Evolutionary conservation across 2,888 invertebrate genomes (phyloP).

Genomic region (Lasioglossum leucozonium): DNA sequence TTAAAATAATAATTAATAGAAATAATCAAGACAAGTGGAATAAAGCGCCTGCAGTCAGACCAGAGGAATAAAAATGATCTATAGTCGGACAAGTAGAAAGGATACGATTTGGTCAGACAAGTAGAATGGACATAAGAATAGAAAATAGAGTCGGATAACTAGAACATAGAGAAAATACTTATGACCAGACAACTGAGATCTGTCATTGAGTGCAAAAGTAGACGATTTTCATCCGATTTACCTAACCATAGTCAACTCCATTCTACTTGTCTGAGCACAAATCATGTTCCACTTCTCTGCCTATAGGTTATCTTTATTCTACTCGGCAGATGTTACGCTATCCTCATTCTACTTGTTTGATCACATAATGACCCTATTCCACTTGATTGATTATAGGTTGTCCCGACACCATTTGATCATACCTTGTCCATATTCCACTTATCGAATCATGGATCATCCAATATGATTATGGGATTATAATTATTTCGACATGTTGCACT

Average conservation of each 20-base stretch:
- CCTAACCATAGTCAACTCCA: neutral
- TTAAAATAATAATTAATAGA: neutral
- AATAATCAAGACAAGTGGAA: neutral
- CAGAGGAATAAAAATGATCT: neutral
- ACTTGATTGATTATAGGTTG: neutral
- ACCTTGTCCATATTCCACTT: neutral
- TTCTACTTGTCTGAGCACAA: neutral
- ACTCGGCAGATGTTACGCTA: neutral
- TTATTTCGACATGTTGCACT: neutral
- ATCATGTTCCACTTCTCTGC: neutral
- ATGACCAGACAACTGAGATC: neutral
- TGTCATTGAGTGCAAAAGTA: neutral
- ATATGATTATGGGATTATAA: neutral
- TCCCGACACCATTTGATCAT: neutral
- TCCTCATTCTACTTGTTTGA: neutral
- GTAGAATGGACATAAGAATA: neutral
- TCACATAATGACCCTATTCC: neutral
- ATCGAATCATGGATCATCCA: neutral
- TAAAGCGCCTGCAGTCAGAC: neutral
- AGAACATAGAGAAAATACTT: neutral
- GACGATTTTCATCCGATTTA: neutral
- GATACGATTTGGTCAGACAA: neutral
- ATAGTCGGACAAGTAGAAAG: neutral
- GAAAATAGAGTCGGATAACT: neutral
- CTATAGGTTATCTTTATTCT: neutral